Conservation (phyloP, 2,113 vertebrate genomes). For the Burhinus oedicnemus region DNA sequence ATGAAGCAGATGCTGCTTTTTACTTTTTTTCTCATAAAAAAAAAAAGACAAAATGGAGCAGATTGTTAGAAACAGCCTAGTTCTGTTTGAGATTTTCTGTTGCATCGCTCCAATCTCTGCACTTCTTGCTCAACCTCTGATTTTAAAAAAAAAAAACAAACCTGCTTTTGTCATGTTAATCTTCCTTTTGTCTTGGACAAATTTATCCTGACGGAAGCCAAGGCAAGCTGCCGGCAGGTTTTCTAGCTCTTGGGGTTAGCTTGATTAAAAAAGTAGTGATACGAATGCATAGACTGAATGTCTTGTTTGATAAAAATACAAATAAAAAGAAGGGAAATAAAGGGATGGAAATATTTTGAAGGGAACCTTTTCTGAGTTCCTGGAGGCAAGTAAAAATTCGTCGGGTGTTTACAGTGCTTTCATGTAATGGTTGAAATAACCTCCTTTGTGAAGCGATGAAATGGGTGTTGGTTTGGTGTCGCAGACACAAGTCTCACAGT, state of each 20-base stretch:
- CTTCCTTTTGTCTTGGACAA: background rate
- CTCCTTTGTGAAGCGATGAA: background rate
- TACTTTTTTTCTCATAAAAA: background rate
- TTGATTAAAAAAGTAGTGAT: background rate
- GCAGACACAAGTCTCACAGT: background rate
- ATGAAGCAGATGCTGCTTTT: background rate
- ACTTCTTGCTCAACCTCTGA: background rate
- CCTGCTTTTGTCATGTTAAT: background rate
- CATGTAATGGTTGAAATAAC: background rate
- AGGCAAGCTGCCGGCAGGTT: background rate
- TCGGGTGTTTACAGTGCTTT: background rate
- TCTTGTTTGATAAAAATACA: background rate
- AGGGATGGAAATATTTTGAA: background rate
- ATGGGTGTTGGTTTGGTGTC: too few species aligned
- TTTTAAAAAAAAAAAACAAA: background rate
- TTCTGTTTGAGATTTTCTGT: background rate
- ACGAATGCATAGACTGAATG: background rate
- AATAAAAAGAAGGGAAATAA: background rate
- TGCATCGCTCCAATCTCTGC: background rate
- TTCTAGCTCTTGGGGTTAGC: background rate
- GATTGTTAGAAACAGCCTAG: background rate
- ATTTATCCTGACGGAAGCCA: background rate
- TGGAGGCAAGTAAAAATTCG: background rate
- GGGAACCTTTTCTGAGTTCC: background rate
- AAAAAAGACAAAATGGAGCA: background rate